Evolutionary conservation across 2,888 invertebrate species (phyloP).

Genomic region (Dinocampus coccinellae): DNA sequence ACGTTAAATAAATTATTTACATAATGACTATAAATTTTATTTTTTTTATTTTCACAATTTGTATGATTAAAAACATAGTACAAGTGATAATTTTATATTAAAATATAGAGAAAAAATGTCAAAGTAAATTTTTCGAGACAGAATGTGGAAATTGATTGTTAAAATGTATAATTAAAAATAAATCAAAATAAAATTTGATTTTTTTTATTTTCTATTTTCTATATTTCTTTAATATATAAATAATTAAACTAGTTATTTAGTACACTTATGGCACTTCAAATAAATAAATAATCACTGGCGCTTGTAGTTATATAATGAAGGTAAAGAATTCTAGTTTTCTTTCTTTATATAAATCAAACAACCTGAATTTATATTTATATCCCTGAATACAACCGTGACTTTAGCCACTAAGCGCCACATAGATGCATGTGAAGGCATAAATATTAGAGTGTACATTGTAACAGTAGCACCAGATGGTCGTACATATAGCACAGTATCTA

Average conservation of each 20-base stretch:
- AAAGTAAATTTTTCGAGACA: too few relatives aligned
- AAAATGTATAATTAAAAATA: too few relatives aligned
- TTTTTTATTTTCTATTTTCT: too few relatives aligned
- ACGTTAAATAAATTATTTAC: too few relatives aligned
- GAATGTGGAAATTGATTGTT: too few relatives aligned
- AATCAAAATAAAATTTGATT: too few relatives aligned
- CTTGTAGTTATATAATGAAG: conserved; percentile 51
- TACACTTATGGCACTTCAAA: conserved; percentile 30
- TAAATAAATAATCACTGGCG: conserved; percentile 59
- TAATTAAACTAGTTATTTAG: not conserved
- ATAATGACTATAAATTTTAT: too few relatives aligned
- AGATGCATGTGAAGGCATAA: conserved; percentile 33
- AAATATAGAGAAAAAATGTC: too few relatives aligned
- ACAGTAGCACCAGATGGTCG: conserved; percentile 35
- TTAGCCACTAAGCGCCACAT: conserved; percentile 32
- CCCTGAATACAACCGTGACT: not conserved
- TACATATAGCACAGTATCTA: conserved; percentile 31
- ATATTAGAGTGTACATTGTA: conserved; percentile 31
- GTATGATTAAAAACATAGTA: too few relatives aligned
- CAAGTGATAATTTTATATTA: too few relatives aligned
- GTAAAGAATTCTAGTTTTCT: conserved; percentile 4
- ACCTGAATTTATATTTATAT: not conserved
- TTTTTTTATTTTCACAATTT: too few relatives aligned
- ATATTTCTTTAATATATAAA: not conserved
- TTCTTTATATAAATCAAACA: conserved; percentile 15